These are phyloP conservation scores for Pseudonaja textilis DNA, from an alignment of 2,113 vertebrate genomes.

Conservation along the genomic window DNA sequence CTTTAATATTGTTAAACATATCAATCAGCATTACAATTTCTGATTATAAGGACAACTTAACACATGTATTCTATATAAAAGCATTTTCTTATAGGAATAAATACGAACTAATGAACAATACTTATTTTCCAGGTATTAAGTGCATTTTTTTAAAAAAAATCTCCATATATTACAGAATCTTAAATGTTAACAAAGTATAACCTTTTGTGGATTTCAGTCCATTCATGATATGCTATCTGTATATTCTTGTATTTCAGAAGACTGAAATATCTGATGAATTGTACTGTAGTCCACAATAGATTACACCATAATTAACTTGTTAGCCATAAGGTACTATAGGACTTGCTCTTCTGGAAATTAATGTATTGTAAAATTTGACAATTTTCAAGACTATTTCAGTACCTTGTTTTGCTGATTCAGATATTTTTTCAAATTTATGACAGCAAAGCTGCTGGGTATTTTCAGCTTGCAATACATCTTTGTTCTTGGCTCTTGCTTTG, in stretches of 20 bases:
- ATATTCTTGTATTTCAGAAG: neutral
- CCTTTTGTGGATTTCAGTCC: neutral
- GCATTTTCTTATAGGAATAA: neutral
- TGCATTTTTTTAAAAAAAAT: neutral
- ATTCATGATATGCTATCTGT: neutral
- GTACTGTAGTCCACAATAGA: neutral
- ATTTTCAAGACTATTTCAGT: slow-evolving; percentile 39
- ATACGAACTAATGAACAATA: neutral
- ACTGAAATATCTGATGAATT: neutral
- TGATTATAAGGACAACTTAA: slow-evolving; percentile 10
- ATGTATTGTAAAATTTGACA: neutral
- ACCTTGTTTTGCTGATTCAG: slow-evolving; percentile 98
- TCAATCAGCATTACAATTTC: neutral
- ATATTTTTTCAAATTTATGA: slow-evolving; percentile 99
- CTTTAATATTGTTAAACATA: neutral
- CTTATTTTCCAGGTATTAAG: neutral
- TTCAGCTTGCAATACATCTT: slow-evolving; percentile 96
- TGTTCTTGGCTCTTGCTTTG: slow-evolving; percentile 96
- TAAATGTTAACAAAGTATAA: neutral
- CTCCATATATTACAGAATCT: neutral
- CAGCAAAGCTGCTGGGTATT: slow-evolving; percentile 95
- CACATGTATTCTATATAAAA: neutral
- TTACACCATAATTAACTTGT: neutral
- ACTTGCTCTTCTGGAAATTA: neutral
- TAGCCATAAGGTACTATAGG: neutral